These are phyloP conservation scores for Girardinichthys multiradiatus DNA, from an alignment of 2,113 vertebrate genomes.

Conservation along the genomic window DNA sequence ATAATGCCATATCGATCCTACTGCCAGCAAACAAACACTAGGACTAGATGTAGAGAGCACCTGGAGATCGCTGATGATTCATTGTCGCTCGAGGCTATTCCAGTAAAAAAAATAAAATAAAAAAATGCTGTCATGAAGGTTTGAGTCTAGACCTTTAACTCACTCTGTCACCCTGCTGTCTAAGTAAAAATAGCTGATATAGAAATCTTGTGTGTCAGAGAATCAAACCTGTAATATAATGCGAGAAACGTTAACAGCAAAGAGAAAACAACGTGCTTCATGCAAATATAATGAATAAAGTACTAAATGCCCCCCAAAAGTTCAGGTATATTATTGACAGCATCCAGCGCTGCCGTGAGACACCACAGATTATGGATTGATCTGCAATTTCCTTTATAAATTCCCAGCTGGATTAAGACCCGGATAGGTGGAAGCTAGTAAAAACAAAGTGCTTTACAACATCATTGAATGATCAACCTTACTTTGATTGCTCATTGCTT, in stretches of 20 bases:
- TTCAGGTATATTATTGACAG: too few relatives aligned
- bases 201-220: neutral
- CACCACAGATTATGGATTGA: too few relatives aligned
- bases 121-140: slow-evolving; percentile 25
- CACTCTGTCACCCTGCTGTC: neutral
- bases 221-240: neutral
- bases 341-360: too few relatives aligned
- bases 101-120: slow-evolving; percentile 4
- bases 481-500: too few relatives aligned
- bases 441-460: too few relatives aligned
- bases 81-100: slow-evolving; percentile 33
- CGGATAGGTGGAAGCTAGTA: too few relatives aligned
- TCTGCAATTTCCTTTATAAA: too few relatives aligned
- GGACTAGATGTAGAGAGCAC: slow-evolving; percentile 1
- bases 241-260: neutral
- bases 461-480: too few relatives aligned
- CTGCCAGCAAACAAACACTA: slow-evolving; percentile 13
- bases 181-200: slow-evolving; percentile 27
- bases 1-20: slow-evolving; percentile 16
- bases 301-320: neutral
- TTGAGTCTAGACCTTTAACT: slow-evolving; percentile 30
- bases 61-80: slow-evolving; percentile 37
- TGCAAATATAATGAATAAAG: too few relatives aligned
- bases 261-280: neutral
- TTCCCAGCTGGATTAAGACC: too few relatives aligned